phyloP scores from a whole-genome alignment of 2,888 invertebrate genomes.

The Acanthosepion pharaonis region DNA sequence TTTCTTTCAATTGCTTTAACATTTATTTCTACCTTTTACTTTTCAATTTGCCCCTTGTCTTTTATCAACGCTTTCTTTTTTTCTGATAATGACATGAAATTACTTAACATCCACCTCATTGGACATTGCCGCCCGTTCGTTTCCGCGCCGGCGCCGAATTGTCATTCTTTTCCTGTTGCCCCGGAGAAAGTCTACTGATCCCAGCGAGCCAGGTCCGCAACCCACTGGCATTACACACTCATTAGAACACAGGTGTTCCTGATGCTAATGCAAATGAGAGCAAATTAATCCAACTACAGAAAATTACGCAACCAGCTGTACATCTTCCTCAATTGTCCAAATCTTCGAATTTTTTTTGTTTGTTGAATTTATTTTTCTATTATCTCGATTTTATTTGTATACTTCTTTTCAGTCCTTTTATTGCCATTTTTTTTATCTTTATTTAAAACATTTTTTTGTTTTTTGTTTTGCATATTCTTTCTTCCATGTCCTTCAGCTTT shows the following conservation, averaged over 20 bases:
- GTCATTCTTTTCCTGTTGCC: background rate
- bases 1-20: background rate
- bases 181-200: background rate
- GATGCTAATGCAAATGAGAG: background rate
- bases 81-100: background rate
- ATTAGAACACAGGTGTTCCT: background rate
- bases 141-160: background rate
- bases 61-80: background rate
- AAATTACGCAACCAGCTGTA: conserved; percentile 16
- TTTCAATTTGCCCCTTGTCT: background rate
- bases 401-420: background rate
- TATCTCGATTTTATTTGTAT: background rate
- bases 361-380: background rate
- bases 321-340: too few species aligned
- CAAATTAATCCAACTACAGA: too few species aligned
- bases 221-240: background rate
- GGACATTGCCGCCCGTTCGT: background rate
- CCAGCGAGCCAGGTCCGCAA: background rate
- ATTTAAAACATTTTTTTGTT: background rate
- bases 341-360: background rate
- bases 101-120: background rate
- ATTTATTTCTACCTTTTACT: background rate
- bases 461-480: background rate
- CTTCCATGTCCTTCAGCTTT: background rate
- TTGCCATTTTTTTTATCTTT: background rate